A percentile compares a stretch with the other conserved stretches of the same genome.
Evolutionary conservation across 2,797 vertebrate genomes (phyloP).

Genomic region (Heteromormyrus szaboi): DNA sequence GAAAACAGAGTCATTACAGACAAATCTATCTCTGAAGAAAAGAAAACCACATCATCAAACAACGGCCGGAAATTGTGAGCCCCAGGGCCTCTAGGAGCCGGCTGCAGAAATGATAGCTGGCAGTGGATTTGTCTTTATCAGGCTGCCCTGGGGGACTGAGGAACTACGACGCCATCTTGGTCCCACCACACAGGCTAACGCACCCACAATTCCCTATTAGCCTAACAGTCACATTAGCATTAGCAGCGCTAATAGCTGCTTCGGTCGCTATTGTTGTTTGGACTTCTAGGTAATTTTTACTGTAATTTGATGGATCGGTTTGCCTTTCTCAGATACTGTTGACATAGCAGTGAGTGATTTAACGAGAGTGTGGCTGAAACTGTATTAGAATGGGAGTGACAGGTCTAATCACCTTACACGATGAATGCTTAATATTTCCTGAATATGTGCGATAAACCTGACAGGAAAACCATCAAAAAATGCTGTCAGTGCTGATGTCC

Average conservation of each 20-base stretch:
- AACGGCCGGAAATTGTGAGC: constrained; percentile 68
- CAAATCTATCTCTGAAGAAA: constrained; percentile 77
- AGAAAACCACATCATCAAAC: constrained; percentile 79
- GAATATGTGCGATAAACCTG: neutral
- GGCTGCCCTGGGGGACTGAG: constrained; percentile 55
- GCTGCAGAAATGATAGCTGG: constrained; percentile 60
- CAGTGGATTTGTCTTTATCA: constrained; percentile 77
- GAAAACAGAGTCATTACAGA: constrained; percentile 77
- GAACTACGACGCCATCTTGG: constrained; percentile 24
- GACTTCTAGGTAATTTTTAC: neutral
- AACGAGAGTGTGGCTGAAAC: neutral
- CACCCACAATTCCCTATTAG: constrained; percentile 34
- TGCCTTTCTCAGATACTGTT: neutral
- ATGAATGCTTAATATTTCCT: neutral
- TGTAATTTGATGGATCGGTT: neutral
- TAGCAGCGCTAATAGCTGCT: neutral
- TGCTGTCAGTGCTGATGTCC: neutral
- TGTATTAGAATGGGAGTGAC: neutral
- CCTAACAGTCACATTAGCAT: neutral
- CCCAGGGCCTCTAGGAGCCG: constrained; percentile 56
- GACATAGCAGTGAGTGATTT: neutral
- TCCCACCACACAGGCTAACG: constrained; percentile 30
- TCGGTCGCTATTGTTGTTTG: neutral
- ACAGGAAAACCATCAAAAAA: neutral
- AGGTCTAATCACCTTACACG: neutral